Percentiles rank a stretch among this genome's conserved stretches.
phyloP scores from a whole-genome alignment of 2,888 invertebrate genomes.

The Drosophila stalkeri region DNA sequence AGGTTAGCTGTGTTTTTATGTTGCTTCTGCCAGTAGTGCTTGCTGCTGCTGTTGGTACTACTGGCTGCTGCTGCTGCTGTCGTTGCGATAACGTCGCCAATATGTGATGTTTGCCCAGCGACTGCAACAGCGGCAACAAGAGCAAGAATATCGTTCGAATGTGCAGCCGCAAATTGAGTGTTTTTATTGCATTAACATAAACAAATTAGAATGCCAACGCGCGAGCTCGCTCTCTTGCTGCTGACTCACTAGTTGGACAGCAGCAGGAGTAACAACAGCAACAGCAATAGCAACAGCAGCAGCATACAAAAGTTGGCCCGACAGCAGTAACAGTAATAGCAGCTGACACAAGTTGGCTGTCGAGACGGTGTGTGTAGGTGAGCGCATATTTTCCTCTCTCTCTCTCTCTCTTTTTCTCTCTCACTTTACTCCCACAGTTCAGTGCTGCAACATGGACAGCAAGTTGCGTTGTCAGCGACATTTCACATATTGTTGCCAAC shows the following conservation, averaged over 20 bases:
- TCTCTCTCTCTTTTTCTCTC: background rate
- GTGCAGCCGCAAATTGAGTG: slow-evolving; percentile 75
- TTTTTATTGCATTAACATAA: slow-evolving; percentile 82
- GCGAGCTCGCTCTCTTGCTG: slow-evolving; percentile 42
- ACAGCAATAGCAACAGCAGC: slow-evolving; percentile 25
- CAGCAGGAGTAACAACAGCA: slow-evolving; percentile 24
- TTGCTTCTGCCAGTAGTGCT: slow-evolving; percentile 19
- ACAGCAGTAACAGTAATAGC: slow-evolving; percentile 33
- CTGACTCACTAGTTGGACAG: slow-evolving; percentile 58
- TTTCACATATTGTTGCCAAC: slow-evolving; percentile 4
- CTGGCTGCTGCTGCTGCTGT: slow-evolving; percentile 27
- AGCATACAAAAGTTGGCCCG: slow-evolving; percentile 43
- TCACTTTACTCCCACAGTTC: background rate
- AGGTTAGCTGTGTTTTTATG: slow-evolving; percentile 68
- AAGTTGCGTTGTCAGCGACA: slow-evolving; percentile 53
- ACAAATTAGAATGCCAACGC: slow-evolving; percentile 76
- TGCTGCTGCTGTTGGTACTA: slow-evolving; percentile 17
- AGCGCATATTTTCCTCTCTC: background rate
- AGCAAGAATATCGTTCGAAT: slow-evolving; percentile 59
- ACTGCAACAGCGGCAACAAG: slow-evolving; percentile 28
- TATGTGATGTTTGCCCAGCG: slow-evolving; percentile 42
- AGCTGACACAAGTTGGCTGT: slow-evolving; percentile 57
- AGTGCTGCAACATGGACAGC: slow-evolving; percentile 17
- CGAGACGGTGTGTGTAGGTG: slow-evolving; percentile 22
- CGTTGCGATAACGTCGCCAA: slow-evolving; percentile 64